Evolutionary conservation across 1,140 invertebrate genomes (phyloP).

Genomic region (Cheumatopsyche charites): DNA sequence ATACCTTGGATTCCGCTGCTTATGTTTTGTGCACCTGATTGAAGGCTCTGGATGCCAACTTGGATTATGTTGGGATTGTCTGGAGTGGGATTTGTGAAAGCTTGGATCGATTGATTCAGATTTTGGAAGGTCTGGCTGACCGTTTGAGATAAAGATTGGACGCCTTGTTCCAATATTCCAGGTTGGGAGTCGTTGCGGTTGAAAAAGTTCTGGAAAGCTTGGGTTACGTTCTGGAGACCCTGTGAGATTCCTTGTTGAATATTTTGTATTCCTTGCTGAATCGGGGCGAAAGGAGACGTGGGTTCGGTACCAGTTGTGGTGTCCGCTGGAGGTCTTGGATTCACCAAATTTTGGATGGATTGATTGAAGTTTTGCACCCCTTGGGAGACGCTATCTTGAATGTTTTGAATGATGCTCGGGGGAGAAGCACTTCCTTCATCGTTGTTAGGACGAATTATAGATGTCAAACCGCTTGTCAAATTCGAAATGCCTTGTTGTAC

Average conservation of each 20-base stretch:
- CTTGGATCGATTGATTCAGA: slow-evolving; percentile 36
- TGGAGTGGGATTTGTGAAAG: slow-evolving; percentile 8
- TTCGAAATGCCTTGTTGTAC: slow-evolving; percentile 40
- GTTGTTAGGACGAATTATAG: slow-evolving; percentile 15
- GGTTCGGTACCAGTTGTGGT: slow-evolving; percentile 18
- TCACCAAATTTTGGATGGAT: slow-evolving; percentile 44
- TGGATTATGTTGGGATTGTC: slow-evolving; percentile 37
- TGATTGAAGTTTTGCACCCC: slow-evolving; percentile 42
- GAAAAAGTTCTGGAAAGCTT: slow-evolving; percentile 23
- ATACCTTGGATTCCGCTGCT: slow-evolving; percentile 31
- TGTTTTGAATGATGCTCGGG: slow-evolving; percentile 35
- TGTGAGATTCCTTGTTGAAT: slow-evolving; percentile 17
- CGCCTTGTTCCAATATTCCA: slow-evolving; percentile 36
- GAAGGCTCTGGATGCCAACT: background rate
- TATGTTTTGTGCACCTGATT: slow-evolving; percentile 15
- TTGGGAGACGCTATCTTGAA: slow-evolving; percentile 33
- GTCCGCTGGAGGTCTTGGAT: slow-evolving; percentile 26
- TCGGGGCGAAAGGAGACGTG: background rate
- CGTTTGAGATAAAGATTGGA: slow-evolving; percentile 35
- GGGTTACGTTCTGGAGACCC: slow-evolving; percentile 34
- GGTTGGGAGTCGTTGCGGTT: slow-evolving; percentile 3
- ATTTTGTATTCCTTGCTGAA: background rate
- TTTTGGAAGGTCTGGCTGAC: slow-evolving; percentile 30
- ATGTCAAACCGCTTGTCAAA: slow-evolving; percentile 29
- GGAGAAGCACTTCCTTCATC: background rate